Evolutionary conservation across 2,113 vertebrate genomes (phyloP).

Genomic region (Nyctereutes procyonoides): DNA sequence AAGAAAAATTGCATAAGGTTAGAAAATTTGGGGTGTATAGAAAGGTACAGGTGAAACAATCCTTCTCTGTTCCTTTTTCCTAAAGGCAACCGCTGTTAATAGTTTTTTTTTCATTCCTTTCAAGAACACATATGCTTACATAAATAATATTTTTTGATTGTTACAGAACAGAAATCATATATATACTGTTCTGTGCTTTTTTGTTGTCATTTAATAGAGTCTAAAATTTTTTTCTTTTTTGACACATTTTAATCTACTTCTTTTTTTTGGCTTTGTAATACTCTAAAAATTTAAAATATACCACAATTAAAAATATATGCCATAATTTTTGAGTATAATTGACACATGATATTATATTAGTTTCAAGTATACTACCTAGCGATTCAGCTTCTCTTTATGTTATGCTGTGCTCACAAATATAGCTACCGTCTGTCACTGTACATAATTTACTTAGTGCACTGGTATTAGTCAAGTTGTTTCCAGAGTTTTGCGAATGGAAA

Average conservation of each 20-base stretch:
- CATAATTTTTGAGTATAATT: not conserved
- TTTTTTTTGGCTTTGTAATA: not conserved
- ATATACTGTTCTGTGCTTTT: not conserved
- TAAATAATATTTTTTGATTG: not conserved
- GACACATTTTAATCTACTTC: not conserved
- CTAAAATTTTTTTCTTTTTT: not conserved
- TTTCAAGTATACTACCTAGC: not conserved
- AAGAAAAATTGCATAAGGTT: not conserved
- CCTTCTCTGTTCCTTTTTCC: not conserved
- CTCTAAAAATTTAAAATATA: not conserved
- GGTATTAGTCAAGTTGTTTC: not conserved
- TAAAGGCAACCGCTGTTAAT: not conserved
- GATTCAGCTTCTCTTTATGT: not conserved
- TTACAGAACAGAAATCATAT: not conserved
- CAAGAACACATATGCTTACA: not conserved
- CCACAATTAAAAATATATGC: not conserved
- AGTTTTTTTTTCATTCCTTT: not conserved
- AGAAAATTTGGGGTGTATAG: not conserved
- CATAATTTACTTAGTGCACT: not conserved
- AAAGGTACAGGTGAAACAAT: not conserved
- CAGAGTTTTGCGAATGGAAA: not conserved
- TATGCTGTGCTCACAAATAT: not conserved
- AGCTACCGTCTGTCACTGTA: not conserved
- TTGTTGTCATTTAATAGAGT: not conserved
- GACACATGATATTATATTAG: not conserved